Evolutionary conservation across 1,140 invertebrate genomes (phyloP), one percentile per base, ranked within the genome.

Genomic region (Choristoneura fumiferana): DNA sequence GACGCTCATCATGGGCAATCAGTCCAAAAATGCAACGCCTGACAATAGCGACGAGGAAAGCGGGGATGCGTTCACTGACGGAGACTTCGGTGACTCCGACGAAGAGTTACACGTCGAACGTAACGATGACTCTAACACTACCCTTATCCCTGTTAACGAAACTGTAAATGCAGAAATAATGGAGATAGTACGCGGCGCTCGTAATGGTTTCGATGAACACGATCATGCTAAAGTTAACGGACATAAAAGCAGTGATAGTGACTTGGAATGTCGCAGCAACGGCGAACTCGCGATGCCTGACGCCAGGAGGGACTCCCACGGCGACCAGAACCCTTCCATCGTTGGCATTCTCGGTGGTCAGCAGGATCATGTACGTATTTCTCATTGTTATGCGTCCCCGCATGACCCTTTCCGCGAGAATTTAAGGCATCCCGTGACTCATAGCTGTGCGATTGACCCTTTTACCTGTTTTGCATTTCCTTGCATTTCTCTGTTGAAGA

Each of bases 341-440:
- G 81, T 89, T 54, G 87, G 87, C 49, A 89, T 90, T 57, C 82
- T 90, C 13, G 89, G 89, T 12, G 84, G 82, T 56, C 87, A 90
- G 61, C 85, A 89, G 29, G 84, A 81, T 69, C 79, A 88, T 81
- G 89, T 90, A 89, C 45, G 87, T 88, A 84, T 63, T 54, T n/a
- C n/a, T 45, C 33, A 8, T 29, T 8, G 8, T 61, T 34, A 34
- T 56, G 39, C 6, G 22, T 29, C 17, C 40, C 0, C 3, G 40
- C 18, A 10, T 13, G 4, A 45, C 17, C 8, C 17, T 18, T 43
- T 39, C 12, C 12, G 22, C 6, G 22, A 29, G 22, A 29, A 2
- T 45, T 8, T 22, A 17, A 1, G 10, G 29, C 22, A 59, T 13
- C 35, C 13, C 34, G 17, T 57, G 53, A 55, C 12, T 53, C 40